Evolutionary conservation across 2,113 vertebrate genomes (phyloP).

Genomic region (Antigone vipio): DNA sequence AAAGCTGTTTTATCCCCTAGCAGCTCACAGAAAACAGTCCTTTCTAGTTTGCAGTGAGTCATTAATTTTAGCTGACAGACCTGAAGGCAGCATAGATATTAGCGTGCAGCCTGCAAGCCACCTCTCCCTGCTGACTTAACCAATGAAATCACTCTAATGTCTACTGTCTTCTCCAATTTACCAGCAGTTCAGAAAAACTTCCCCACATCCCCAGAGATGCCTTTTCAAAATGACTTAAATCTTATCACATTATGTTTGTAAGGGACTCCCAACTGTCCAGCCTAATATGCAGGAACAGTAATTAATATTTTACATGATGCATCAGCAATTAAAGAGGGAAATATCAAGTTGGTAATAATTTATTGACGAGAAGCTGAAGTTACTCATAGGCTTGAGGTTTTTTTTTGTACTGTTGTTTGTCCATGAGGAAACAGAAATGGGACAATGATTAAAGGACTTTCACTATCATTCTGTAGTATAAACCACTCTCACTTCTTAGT

Average conservation of each 20-base stretch:
- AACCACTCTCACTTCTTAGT: neutral
- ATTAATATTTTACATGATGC: constrained; percentile 54
- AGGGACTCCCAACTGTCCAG: constrained; percentile 4
- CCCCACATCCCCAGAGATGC: neutral
- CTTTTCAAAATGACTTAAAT: constrained; percentile 36
- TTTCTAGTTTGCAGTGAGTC: constrained; percentile 52
- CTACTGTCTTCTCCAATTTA: constrained; percentile 64
- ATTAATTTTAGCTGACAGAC: constrained; percentile 71
- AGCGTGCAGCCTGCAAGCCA: constrained; percentile 25
- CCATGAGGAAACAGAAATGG: neutral
- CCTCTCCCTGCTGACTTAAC: constrained; percentile 58
- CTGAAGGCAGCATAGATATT: constrained; percentile 51
- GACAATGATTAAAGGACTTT: neutral
- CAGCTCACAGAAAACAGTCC: constrained; percentile 36
- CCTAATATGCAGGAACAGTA: neutral
- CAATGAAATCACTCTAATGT: constrained; percentile 59
- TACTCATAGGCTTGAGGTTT: neutral
- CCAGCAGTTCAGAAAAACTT: neutral
- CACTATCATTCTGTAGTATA: neutral
- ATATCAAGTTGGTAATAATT: constrained; percentile 45
- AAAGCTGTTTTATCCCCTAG: constrained; percentile 34
- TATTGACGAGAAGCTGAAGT: constrained; percentile 40
- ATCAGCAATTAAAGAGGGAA: constrained; percentile 21
- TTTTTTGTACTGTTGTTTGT: neutral
- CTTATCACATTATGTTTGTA: neutral